These are phyloP conservation scores for Archilochus colubris DNA, from an alignment of 2,113 vertebrate species.

Conservation along the genomic window DNA sequence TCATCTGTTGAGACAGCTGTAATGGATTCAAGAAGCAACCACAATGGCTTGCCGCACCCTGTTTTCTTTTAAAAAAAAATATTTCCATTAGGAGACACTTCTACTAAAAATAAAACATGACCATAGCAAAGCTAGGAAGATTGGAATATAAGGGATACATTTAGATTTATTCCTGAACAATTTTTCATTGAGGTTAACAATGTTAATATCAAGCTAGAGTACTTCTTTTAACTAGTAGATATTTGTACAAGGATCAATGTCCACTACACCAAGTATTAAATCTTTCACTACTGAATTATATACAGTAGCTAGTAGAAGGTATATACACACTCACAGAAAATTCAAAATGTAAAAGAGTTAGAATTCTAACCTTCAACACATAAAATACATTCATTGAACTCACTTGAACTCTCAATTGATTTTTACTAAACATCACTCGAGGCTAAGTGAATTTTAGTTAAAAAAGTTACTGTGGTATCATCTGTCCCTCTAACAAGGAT, in stretches of 20 bases:
- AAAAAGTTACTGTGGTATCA: constrained; percentile 59
- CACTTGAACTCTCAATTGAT: constrained; percentile 69
- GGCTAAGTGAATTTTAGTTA: constrained; percentile 58
- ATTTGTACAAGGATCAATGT: background rate
- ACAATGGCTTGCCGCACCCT: background rate
- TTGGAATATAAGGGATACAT: background rate
- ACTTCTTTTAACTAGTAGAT: background rate
- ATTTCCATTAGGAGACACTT: background rate
- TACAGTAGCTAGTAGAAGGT: no score
- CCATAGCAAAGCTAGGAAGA: background rate
- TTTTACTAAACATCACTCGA: constrained; percentile 58
- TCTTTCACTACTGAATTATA: background rate
- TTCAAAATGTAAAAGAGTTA: background rate
- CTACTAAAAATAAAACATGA: background rate
- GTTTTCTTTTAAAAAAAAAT: background rate
- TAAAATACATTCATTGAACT: constrained; percentile 47
- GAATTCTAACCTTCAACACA: constrained; percentile 48
- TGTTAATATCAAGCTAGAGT: background rate
- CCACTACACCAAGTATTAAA: background rate
- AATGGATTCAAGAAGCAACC: background rate
- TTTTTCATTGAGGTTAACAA: background rate
- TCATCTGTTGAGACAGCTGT: background rate
- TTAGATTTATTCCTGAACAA: background rate
- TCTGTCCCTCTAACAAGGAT: constrained; percentile 62
- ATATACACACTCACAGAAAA: background rate